Conservation (phyloP, 2,797 vertebrate genomes). For the Pseudochirops cupreus region DNA sequence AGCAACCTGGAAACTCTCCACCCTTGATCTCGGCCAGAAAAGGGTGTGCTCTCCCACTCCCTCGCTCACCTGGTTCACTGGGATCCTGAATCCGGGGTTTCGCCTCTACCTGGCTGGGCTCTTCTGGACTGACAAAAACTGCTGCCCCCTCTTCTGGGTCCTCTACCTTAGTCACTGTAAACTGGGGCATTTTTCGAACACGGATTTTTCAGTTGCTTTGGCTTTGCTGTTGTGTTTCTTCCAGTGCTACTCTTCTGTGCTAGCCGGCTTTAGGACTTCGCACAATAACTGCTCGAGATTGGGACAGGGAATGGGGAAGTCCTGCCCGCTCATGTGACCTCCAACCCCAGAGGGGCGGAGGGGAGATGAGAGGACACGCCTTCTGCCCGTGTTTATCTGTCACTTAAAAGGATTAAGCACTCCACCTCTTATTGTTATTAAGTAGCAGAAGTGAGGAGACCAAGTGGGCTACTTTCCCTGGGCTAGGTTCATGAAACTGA, state of each 20-base stretch:
- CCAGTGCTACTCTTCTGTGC: not conserved
- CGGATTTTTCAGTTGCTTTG: constrained; percentile 6
- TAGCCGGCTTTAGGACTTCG: constrained; percentile 21
- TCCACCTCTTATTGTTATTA: constrained; percentile 61
- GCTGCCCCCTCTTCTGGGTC: constrained; percentile 74
- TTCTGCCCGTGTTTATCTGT: constrained; percentile 68
- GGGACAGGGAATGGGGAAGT: constrained; percentile 74
- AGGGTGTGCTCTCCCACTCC: not conserved
- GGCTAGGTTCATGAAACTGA: not conserved
- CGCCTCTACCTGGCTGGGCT: constrained; percentile 39
- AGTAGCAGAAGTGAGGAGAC: constrained; percentile 44
- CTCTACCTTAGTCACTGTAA: constrained; percentile 84
- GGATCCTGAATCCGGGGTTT: constrained; percentile 54
- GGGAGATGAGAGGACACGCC: constrained; percentile 70
- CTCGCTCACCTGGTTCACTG: constrained; percentile 67
- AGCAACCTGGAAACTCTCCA: not conserved
- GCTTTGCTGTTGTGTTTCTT: constrained; percentile 19
- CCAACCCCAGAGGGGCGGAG: constrained; percentile 62
- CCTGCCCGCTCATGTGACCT: constrained; percentile 74
- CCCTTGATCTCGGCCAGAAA: not conserved
- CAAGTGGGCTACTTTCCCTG: constrained; percentile 11
- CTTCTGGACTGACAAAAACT: constrained; percentile 18
- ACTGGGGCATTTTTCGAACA: constrained; percentile 80
- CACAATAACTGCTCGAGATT: constrained; percentile 40
- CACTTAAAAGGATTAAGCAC: constrained; percentile 70